phyloP scores from a whole-genome alignment of 2,888 invertebrate genomes.

The Lingula anatina region DNA sequence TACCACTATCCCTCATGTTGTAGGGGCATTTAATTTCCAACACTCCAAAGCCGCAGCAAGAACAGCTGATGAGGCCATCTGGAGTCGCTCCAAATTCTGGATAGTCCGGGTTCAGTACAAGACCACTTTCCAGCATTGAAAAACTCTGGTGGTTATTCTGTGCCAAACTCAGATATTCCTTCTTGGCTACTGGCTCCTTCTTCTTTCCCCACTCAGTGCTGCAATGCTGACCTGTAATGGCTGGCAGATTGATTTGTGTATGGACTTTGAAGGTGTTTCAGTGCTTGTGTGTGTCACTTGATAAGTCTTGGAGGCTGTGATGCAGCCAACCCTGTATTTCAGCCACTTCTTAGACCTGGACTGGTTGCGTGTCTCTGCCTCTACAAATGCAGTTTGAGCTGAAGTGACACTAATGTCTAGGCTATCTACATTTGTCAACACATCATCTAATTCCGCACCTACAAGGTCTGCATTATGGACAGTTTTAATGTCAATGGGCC shows the following conservation, averaged over 20 bases:
- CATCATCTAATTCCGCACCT: too few relatives aligned
- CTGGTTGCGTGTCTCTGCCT: constrained; percentile 6
- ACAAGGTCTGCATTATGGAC: too few relatives aligned
- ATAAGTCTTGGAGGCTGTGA: constrained; percentile 12
- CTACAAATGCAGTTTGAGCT: too few relatives aligned
- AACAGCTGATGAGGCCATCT: constrained; percentile 1
- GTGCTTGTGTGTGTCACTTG: constrained; percentile 4
- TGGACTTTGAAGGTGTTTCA: background rate
- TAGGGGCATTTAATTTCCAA: constrained; percentile 5
- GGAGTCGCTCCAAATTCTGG: background rate
- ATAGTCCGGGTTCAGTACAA: background rate
- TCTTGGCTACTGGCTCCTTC: constrained; percentile 4
- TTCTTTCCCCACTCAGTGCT: constrained; percentile 5
- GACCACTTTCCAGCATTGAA: background rate
- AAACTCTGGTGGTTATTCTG: background rate
- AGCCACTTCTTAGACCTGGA: constrained; percentile 7
- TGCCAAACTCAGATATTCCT: background rate
- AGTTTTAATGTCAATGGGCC: too few relatives aligned
- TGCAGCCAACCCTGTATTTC: constrained; percentile 9
- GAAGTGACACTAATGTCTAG: too few relatives aligned
- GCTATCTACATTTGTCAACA: too few relatives aligned
- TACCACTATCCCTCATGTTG: background rate
- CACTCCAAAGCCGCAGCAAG: background rate
- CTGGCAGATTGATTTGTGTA: constrained; percentile 6
- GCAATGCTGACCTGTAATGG: background rate